A percentile compares a stretch with the other conserved stretches of the same genome.
phyloP scores from a whole-genome alignment of 2,113 vertebrate genomes.

The Paratilapia polleni region DNA sequence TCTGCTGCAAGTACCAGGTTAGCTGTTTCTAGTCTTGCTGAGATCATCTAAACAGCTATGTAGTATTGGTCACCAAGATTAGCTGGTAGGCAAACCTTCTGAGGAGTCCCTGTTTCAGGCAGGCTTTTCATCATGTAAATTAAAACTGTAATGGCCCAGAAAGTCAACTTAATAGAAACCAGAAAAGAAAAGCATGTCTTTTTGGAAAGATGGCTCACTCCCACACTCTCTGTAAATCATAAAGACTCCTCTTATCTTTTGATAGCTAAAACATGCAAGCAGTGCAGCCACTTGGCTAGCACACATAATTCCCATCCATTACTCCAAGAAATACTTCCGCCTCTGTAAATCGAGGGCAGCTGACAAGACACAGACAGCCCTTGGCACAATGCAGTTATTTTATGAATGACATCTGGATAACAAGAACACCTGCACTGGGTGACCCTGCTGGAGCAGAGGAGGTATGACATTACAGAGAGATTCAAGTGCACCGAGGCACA shows the following conservation, averaged over 20 bases:
- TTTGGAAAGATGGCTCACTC: conserved; percentile 55
- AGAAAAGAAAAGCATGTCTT: conserved; percentile 34
- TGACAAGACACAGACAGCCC: conserved; percentile 67
- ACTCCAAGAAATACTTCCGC: conserved; percentile 67
- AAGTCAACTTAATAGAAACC: conserved; percentile 25
- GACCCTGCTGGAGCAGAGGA: conserved; percentile 58
- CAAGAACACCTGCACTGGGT: conserved; percentile 69
- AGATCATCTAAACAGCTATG: neutral
- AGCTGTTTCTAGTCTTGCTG: neutral
- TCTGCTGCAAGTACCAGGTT: neutral
- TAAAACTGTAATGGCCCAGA: neutral
- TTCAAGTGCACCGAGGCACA: conserved; percentile 4
- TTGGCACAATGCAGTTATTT: conserved; percentile 66
- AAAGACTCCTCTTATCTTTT: conserved; percentile 66
- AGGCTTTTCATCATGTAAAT: neutral
- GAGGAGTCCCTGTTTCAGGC: neutral
- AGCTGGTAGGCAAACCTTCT: neutral
- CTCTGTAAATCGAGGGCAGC: conserved; percentile 69
- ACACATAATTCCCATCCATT: conserved; percentile 70
- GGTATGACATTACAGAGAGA: conserved; percentile 2
- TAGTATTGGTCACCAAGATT: neutral
- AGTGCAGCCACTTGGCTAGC: conserved; percentile 58
- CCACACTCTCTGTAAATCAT: conserved; percentile 61
- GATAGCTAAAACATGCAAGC: conserved; percentile 74
- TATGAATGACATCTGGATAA: conserved; percentile 75